Conservation (phyloP, 37 sponge, comb jelly and placozoan species). For the Spongia lamella region DNA sequence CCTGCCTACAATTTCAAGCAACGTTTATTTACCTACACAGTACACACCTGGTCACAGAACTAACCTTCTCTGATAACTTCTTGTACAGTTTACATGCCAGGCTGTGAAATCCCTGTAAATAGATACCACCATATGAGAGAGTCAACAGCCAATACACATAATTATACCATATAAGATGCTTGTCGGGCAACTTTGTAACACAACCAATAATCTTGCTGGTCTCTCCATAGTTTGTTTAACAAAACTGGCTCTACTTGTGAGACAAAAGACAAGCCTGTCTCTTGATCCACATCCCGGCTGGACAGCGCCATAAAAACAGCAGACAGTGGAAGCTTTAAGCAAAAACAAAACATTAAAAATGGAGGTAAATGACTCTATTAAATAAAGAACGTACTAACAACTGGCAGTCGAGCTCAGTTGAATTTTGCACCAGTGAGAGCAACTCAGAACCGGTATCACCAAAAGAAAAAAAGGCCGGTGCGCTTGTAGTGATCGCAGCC, state of each 20-base stretch:
- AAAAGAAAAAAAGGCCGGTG: neutral
- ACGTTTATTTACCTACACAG: too few species aligned
- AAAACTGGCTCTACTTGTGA: slow-evolving; percentile 26
- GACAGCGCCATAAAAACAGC: slow-evolving; percentile 53
- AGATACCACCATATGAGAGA: neutral
- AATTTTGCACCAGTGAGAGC: too few species aligned
- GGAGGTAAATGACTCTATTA: neutral
- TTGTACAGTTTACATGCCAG: slow-evolving; percentile 45
- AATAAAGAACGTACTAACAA: slow-evolving; percentile 6
- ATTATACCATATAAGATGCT: slow-evolving; percentile 53
- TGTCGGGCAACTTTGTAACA: slow-evolving; percentile 61
- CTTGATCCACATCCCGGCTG: slow-evolving; percentile 12
- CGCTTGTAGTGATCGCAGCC: slow-evolving; percentile 31
- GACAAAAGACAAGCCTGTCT: slow-evolving; percentile 1
- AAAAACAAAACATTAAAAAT: neutral
- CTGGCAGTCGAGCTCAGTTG: neutral
- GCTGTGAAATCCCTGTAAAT: slow-evolving; percentile 53
- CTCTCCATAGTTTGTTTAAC: slow-evolving; percentile 24
- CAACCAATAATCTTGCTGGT: slow-evolving; percentile 31
- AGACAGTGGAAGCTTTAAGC: slow-evolving; percentile 38
- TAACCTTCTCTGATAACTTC: slow-evolving; percentile 35
- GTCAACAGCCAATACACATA: neutral
- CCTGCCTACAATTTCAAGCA: too few species aligned
- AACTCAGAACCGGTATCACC: too few species aligned
- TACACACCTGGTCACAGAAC: too few species aligned